A percentile compares a stretch with the other conserved stretches of the same genome.
phyloP scores from a whole-genome alignment of 2,797 vertebrate species.

The Microcaecilia unicolor region DNA sequence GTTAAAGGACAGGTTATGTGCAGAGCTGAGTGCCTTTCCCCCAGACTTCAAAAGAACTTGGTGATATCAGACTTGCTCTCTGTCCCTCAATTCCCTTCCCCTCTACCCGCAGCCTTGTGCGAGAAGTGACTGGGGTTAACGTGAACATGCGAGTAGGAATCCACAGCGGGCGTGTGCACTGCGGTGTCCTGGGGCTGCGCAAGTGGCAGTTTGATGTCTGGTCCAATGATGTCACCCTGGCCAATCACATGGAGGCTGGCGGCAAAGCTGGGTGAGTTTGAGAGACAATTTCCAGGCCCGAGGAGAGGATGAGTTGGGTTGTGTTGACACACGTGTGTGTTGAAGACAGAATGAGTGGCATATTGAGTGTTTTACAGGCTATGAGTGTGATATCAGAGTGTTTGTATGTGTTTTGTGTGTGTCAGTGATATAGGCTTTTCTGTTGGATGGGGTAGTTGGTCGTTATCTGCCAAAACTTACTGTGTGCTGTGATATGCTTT shows the following conservation, averaged over 20 bases:
- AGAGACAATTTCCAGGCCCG: fast-evolving
- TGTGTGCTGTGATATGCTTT: too few species aligned
- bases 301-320: background rate
- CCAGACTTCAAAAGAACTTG: too few species aligned
- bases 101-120: conserved; percentile 68
- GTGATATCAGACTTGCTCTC: fast-evolving
- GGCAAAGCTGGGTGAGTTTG: conserved; percentile 84
- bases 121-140: conserved; percentile 92
- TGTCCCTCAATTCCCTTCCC: background rate
- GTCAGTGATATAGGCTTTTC: too few species aligned
- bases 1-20: background rate
- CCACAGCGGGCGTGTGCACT: conserved; percentile 91
- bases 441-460: too few species aligned
- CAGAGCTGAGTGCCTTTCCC: background rate
- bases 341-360: background rate
- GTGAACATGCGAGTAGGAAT: conserved; percentile 97
- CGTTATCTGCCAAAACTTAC: background rate
- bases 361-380: too few species aligned
- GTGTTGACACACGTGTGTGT: fast-evolving
- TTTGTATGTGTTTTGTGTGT: too few species aligned
- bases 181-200: conserved; percentile 85
- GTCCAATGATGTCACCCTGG: conserved; percentile 92
- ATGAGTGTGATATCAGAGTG: too few species aligned
- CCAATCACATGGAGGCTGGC: conserved; percentile 92
- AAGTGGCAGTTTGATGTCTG: conserved; percentile 98